phyloP scores from a whole-genome alignment of 2,113 vertebrate genomes.

The Microtus oregoni region DNA sequence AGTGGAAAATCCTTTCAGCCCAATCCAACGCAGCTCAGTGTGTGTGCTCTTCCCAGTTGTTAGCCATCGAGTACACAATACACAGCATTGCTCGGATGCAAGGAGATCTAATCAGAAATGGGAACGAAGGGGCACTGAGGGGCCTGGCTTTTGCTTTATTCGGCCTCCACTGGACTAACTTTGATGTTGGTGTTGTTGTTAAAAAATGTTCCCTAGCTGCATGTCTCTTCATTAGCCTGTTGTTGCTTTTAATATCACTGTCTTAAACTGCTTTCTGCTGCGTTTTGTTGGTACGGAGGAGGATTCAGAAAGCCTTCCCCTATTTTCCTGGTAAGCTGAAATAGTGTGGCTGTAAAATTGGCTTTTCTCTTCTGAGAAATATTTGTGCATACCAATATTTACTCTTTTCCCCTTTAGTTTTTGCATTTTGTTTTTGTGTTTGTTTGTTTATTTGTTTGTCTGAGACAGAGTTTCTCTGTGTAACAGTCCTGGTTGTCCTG shows the following conservation, averaged over 20 bases:
- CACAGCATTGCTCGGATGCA: background rate
- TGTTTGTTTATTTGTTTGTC: too few relatives aligned
- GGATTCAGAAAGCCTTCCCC: background rate
- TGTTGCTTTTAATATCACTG: constrained; percentile 10
- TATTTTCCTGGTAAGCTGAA: constrained; percentile 12
- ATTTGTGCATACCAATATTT: background rate
- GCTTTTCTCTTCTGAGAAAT: constrained; percentile 32
- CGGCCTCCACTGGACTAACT: background rate
- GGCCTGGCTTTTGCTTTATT: constrained; percentile 4
- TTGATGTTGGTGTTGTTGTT: background rate
- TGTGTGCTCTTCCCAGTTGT: background rate
- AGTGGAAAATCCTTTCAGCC: background rate
- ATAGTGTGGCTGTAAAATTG: background rate
- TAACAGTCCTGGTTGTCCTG: too few relatives aligned
- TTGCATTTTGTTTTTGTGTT: too few relatives aligned
- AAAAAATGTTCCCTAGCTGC: background rate
- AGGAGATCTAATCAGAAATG: background rate
- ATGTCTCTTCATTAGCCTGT: background rate
- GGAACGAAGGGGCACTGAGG: background rate
- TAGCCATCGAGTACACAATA: background rate
- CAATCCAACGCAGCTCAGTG: background rate
- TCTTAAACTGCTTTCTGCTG: background rate
- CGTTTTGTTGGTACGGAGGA: background rate
- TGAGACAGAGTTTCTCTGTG: too few relatives aligned
- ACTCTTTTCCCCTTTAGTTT: background rate